Evolutionary conservation across 2,113 vertebrate genomes (phyloP).

Genomic region (Colistium nudipinnis): DNA sequence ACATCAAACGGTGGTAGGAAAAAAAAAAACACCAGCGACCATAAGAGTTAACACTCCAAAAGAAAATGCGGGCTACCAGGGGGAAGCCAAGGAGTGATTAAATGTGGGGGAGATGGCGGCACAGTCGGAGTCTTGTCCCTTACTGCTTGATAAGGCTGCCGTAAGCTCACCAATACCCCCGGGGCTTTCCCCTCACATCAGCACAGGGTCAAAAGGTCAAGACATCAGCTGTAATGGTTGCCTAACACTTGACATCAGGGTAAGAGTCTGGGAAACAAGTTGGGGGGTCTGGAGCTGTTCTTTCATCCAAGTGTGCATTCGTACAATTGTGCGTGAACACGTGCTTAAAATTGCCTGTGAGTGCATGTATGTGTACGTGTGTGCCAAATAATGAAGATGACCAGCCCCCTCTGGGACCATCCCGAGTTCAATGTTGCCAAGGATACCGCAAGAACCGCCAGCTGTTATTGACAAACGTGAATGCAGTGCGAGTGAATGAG

Average conservation of each 20-base stretch:
- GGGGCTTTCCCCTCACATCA: slow-evolving; percentile 52
- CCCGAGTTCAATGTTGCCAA: slow-evolving; percentile 64
- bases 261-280: slow-evolving; percentile 12
- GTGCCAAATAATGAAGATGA: slow-evolving; percentile 31
- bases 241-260: slow-evolving; percentile 76
- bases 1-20: background rate
- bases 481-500: slow-evolving; percentile 40
- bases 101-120: slow-evolving; percentile 24
- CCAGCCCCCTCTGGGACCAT: slow-evolving; percentile 45
- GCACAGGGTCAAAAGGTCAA: slow-evolving; percentile 72
- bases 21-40: slow-evolving; percentile 13
- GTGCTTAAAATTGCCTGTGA: slow-evolving; percentile 8
- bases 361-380: background rate
- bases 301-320: slow-evolving; percentile 6
- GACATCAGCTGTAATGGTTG: slow-evolving; percentile 68
- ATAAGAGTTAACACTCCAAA: background rate
- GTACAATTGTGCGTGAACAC: slow-evolving; percentile 24
- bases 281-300: background rate
- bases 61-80: background rate
- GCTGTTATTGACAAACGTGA: slow-evolving; percentile 58
- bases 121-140: slow-evolving; percentile 34
- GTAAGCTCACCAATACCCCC: slow-evolving; percentile 48
- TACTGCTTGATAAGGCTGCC: slow-evolving; percentile 30
- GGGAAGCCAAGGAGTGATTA: background rate
- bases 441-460: slow-evolving; percentile 57